Evolutionary conservation across 1,140 invertebrate species (phyloP), one percentile per base, ranked within the genome.

Genomic region (Armadillidium nasatum): DNA sequence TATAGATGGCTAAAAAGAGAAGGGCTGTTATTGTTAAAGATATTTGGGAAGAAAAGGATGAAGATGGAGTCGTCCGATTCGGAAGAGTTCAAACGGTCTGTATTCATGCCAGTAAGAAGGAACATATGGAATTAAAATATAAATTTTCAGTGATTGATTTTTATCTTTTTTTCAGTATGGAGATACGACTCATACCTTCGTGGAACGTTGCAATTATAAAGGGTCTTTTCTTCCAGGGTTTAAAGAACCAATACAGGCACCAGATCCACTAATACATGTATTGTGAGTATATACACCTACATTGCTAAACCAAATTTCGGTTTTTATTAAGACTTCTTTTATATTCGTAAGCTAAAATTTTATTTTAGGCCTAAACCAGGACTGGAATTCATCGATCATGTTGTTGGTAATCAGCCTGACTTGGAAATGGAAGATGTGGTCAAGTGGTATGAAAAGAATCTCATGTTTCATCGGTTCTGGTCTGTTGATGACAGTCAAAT

Each of bases 401-500:
- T 97, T 68, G 97, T 99, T 23, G 96, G 96, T 9, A 99, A 99
- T 86, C 94, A 96, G 0, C n/a, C n/a, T n/a, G n/a, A n/a, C n/a
- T n/a, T n/a, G n/a, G n/a, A n/a, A n/a, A n/a, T n/a, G n/a, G n/a
- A n/a, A n/a, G n/a, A n/a, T n/a, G n/a, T n/a, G n/a, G n/a, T n/a
- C n/a, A n/a, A n/a, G n/a, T n/a, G n/a, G n/a, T n/a, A n/a, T n/a
- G n/a, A n/a, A n/a, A n/a, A n/a, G n/a, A n/a, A n/a, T n/a, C n/a
- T n/a, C n/a, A n/a, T n/a, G n/a, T n/a, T n/a, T n/a, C n/a, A n/a
- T n/a, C n/a, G 97, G 83, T 99, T 99, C 85, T 99, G 97, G 97
- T 99, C 97, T 4, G 95, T 99, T 0, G 97, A 99, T 84, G 97
- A 99, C 84, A 90, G 88, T n/a, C n/a, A n/a, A n/a, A n/a, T n/a